A percentile compares a stretch with the other conserved stretches of the same genome.
Conservation (phyloP, 2,113 vertebrate genomes). For the Crocuta crocuta region DNA sequence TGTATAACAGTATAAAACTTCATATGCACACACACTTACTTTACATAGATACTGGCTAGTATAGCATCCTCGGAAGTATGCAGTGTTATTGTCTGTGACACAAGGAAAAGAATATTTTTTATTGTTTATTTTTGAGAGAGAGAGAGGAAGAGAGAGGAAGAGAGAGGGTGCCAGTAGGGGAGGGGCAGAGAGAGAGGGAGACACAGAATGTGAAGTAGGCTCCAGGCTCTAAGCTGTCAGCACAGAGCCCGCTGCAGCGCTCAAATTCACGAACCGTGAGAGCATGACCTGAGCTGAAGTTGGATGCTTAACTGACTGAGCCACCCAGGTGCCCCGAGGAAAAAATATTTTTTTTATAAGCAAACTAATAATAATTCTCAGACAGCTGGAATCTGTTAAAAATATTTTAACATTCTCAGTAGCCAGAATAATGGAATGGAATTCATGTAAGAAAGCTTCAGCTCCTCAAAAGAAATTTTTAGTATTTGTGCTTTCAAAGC, state of each 20-base stretch:
- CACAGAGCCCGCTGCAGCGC: too few relatives aligned
- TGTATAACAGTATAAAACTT: neutral
- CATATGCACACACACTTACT: neutral
- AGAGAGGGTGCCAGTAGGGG: too few relatives aligned
- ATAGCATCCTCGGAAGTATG: neutral
- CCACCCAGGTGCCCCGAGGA: too few relatives aligned
- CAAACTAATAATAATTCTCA: slow-evolving; percentile 10
- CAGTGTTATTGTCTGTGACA: neutral
- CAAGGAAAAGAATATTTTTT: neutral
- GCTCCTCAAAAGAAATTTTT: neutral
- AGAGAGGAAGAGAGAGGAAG: too few relatives aligned
- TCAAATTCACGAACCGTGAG: too few relatives aligned
- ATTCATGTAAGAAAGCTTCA: neutral
- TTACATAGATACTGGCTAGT: neutral
- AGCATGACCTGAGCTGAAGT: too few relatives aligned
- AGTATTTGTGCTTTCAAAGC: neutral
- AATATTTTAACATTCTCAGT: slow-evolving; percentile 22
- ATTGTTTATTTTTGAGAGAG: too few relatives aligned
- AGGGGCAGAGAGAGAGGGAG: too few relatives aligned
- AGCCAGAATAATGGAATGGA: slow-evolving; percentile 12
- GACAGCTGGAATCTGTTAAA: neutral
- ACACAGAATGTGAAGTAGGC: too few relatives aligned
- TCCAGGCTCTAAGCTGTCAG: too few relatives aligned
- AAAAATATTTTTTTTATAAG: neutral
- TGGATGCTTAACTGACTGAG: too few relatives aligned